These are phyloP conservation scores for Tetrao urogallus DNA, from an alignment of 2,113 vertebrate species.

Conservation along the genomic window DNA sequence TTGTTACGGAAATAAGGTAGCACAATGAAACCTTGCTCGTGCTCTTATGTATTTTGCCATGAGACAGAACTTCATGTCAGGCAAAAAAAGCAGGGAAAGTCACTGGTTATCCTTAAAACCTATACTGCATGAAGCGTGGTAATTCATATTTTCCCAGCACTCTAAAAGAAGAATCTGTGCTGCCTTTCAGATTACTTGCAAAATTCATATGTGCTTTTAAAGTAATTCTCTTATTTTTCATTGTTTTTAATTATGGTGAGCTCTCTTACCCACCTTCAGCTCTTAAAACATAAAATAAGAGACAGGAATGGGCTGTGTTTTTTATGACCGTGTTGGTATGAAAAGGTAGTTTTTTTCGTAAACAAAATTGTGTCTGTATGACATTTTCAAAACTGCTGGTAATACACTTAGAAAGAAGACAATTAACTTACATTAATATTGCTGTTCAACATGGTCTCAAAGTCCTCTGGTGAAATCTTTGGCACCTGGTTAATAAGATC, in stretches of 20 bases:
- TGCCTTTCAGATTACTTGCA: background rate
- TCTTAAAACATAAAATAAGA: background rate
- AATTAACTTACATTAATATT: conserved; percentile 93
- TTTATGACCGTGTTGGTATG: background rate
- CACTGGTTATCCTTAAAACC: background rate
- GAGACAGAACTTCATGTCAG: background rate
- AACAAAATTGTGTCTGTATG: background rate
- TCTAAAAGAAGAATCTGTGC: background rate
- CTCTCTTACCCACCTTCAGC: background rate
- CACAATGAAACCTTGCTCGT: background rate
- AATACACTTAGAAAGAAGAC: background rate
- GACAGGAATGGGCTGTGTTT: background rate
- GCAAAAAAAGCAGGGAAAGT: background rate
- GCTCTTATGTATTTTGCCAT: background rate
- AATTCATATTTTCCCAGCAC: background rate
- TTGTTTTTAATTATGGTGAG: background rate
- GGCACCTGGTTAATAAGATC: conserved; percentile 98
- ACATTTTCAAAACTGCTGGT: background rate
- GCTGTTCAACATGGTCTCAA: conserved; percentile 98
- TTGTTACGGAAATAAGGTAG: background rate
- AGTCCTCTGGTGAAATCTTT: conserved; percentile 94
- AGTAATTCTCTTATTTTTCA: background rate
- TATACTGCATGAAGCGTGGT: background rate
- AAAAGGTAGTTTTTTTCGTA: background rate
- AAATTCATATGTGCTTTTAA: background rate